Evolutionary conservation across 2,113 vertebrate genomes (phyloP), one percentile per base, ranked within the genome.

Genomic region (Esox niger): DNA sequence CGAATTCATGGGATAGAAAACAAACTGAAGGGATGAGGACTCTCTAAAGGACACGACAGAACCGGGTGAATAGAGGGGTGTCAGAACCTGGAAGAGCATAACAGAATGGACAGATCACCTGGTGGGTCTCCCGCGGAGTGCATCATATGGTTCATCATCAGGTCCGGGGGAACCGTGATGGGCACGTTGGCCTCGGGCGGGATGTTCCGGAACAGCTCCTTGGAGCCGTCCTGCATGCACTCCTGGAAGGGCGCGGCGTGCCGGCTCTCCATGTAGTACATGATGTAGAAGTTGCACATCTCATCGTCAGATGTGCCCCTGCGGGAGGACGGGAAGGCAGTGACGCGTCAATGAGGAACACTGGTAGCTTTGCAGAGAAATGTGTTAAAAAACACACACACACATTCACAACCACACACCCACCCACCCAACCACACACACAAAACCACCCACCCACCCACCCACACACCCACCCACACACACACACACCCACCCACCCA

Each of bases 241-340:
- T 85, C 95, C 94, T 95, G 96, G 71, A 92, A 98, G 0, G 97
- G 95, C 32, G 90, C 73, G 6, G 93, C 93, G 52, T 94, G 90
- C 68, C 88, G 93, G 76, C 92, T 94, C 72, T 98, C 97, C 95
- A 98, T 98, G 81, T 98, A 99, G 87, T 98, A 99, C 96, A 99
- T 98, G 55, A 99, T 93, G 69, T 99, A 99, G 79, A 98, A 94
- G 84, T 99, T 99, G 85, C 96, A 99, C 97, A 99, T 99, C 86
- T 99, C 97, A 80, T 99, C 96, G 68, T 78, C 90, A 20, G 96
- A 93, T 47, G 96, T 97, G 43, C 94, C 93, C 7, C 97, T 99
- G 88, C 11, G 80, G 21, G 49, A 1, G 75, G 49, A 68, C 75
- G 15, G 29, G n/a, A n/a, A n/a, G n/a, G n/a, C n/a, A n/a, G n/a